A percentile compares a stretch with the other conserved stretches of the same genome.
These are phyloP conservation scores for Sepiola atlantica DNA, from an alignment of 2,888 invertebrate genomes.

Conservation along the genomic window DNA sequence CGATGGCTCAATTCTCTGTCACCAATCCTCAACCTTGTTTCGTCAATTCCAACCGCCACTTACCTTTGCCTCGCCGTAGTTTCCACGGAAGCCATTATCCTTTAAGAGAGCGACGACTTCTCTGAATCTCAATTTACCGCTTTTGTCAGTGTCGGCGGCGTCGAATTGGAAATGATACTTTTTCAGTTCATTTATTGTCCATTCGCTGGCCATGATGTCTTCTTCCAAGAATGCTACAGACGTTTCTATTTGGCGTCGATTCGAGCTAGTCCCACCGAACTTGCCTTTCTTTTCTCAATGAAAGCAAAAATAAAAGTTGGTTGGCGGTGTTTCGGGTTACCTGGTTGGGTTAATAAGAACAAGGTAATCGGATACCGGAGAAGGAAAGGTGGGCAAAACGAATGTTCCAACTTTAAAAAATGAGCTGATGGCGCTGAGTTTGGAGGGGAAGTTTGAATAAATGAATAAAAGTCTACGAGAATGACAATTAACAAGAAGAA, in stretches of 20 bases:
- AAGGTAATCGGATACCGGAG: not conserved
- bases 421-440: too few relatives aligned
- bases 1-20: not conserved
- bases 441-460: too few relatives aligned
- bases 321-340: not conserved
- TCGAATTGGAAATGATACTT: conserved; percentile 62
- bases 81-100: conserved; percentile 64
- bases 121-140: conserved; percentile 59
- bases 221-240: too few relatives aligned
- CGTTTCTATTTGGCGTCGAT: not conserved
- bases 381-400: not conserved
- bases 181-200: conserved; percentile 63
- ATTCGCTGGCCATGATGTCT: conserved; percentile 53
- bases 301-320: not conserved
- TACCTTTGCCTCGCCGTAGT: conserved; percentile 61
- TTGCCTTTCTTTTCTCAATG: not conserved
- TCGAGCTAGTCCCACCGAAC: not conserved
- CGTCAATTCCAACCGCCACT: not conserved
- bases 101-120: conserved; percentile 60
- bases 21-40: too few relatives aligned
- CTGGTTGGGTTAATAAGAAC: not conserved
- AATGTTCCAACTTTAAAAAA: too few relatives aligned
- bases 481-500: not conserved
- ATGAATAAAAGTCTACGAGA: too few relatives aligned
- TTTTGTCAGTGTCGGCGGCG: conserved; percentile 64